Base-by-base conservation (phyloP, 1,140 invertebrate genomes). In the Formica exsecta region DNA sequence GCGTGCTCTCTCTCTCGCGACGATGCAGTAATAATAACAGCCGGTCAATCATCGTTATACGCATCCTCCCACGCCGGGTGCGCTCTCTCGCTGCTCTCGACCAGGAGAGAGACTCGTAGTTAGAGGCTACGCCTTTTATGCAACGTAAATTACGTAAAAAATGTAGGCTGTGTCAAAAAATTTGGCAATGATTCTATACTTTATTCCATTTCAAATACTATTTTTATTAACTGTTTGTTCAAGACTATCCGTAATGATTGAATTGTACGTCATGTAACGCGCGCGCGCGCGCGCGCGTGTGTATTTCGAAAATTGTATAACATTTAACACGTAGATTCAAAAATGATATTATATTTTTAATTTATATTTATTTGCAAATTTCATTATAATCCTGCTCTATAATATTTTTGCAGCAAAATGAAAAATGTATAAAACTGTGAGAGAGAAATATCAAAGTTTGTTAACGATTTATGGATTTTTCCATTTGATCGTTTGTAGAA, bases 11-110 rank as follows among this genome's bases (percentile, higher is more conserved):
- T 81, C 48, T 80, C 64, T 85, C 44, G 81, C 62, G 54, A 54
- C 57, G 32, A 41, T 76, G 71, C 36, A 29, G 62, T 44, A 65
- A 65, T 73, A 74, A 84, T 87, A 89, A 89, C 51, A 51, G 44
- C 48, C 86, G 65, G 75, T 90, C 89, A 87, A 89, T 90, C 89
- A 90, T 90, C 80, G 54, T 87, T 90, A 80, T 32, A 22, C 62
- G 61, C 61, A 77, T 90, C 89, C 88, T 85, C 62, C 74, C 76
- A 71, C 75, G 22, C 16, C 32, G 48, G 70, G 54, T 57, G 57
- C 19, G 41, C 73, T 66, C 51, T 83, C 86, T 79, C 79, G 29
- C 61, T 25, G 22, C 54, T 54, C 29, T 73, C 76, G 73, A 75
- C 73, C 4, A 4, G 48, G 75, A 38, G 59, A 86, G n/a, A 84